phyloP scores from a whole-genome alignment of 2,797 vertebrate species.

The Rallus crepitans region DNA sequence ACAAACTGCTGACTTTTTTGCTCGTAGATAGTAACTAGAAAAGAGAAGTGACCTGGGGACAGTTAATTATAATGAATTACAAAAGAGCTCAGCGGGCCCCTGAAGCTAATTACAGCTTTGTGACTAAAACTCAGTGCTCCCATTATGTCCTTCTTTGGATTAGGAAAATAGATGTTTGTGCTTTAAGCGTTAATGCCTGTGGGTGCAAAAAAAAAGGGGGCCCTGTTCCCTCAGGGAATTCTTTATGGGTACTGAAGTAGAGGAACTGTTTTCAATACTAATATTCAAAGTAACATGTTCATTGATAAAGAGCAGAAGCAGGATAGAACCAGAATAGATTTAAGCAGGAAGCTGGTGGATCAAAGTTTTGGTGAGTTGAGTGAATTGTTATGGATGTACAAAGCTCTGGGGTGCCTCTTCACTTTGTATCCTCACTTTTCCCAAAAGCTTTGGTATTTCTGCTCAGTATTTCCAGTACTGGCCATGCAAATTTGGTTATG shows the following conservation, averaged over 20 bases:
- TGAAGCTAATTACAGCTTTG: not conserved
- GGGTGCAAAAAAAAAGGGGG: not conserved
- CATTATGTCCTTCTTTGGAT: slow-evolving; percentile 30
- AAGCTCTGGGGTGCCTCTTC: not conserved
- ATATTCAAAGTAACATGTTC: slow-evolving; percentile 31
- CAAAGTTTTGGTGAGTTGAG: not conserved
- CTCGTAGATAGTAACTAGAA: not conserved
- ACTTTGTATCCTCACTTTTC: not conserved
- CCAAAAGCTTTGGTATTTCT: not conserved
- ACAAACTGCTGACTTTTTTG: slow-evolving; percentile 4
- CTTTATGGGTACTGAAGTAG: not conserved
- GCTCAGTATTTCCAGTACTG: not conserved
- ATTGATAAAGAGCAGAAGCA: slow-evolving; percentile 26
- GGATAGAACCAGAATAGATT: slow-evolving; percentile 9
- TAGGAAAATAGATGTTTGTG: slow-evolving; percentile 16
- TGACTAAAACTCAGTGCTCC: not conserved
- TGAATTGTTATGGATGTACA: not conserved
- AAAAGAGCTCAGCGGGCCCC: not conserved
- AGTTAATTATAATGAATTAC: not conserved
- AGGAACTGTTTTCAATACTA: slow-evolving; percentile 21
- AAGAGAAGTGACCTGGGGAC: not conserved
- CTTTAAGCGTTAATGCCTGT: not conserved
- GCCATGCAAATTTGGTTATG: not conserved
- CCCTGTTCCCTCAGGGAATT: slow-evolving; percentile 34
- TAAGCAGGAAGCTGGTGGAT: not conserved